Conservation (phyloP, 2,797 vertebrate species). For the Poecile montanus region DNA sequence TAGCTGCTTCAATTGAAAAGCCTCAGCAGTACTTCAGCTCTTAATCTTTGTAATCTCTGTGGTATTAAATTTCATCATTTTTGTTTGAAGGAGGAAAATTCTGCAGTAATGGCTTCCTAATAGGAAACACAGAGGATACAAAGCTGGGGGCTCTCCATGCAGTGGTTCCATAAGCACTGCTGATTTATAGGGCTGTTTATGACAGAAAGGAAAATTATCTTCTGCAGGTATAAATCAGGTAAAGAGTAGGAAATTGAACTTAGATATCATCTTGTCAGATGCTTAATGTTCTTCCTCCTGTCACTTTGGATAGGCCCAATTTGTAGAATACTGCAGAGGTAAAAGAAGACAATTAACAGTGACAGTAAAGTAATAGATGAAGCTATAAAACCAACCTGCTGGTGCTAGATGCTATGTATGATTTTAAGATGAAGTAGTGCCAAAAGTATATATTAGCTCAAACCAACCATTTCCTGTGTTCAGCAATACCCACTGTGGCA, state of each 20-base stretch:
- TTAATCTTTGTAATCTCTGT: conserved; percentile 99
- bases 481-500: conserved; percentile 80
- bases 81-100: conserved; percentile 99
- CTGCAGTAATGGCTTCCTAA: conserved; percentile 99
- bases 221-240: conserved; percentile 99
- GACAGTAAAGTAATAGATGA: conserved; percentile 99
- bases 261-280: conserved; percentile 99
- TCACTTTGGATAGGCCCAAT: conserved; percentile 99
- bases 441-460: conserved; percentile 89
- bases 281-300: conserved; percentile 99
- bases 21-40: conserved; percentile 89
- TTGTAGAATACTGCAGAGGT: conserved; percentile 99
- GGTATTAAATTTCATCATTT: conserved; percentile 99
- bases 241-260: conserved; percentile 99
- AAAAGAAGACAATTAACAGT: conserved; percentile 99
- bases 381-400: conserved; percentile 99
- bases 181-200: conserved; percentile 99
- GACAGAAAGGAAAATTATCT: conserved; percentile 99
- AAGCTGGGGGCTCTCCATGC: conserved; percentile 91
- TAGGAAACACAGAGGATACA: conserved; percentile 97
- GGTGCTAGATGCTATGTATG: conserved; percentile 98
- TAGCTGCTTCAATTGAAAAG: conserved; percentile 90
- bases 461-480: conserved; percentile 86
- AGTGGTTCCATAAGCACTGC: conserved; percentile 98
- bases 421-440: conserved; percentile 98